Base-by-base conservation (phyloP, 2,888 invertebrate genomes). In the Phaonia tiefii region DNA sequence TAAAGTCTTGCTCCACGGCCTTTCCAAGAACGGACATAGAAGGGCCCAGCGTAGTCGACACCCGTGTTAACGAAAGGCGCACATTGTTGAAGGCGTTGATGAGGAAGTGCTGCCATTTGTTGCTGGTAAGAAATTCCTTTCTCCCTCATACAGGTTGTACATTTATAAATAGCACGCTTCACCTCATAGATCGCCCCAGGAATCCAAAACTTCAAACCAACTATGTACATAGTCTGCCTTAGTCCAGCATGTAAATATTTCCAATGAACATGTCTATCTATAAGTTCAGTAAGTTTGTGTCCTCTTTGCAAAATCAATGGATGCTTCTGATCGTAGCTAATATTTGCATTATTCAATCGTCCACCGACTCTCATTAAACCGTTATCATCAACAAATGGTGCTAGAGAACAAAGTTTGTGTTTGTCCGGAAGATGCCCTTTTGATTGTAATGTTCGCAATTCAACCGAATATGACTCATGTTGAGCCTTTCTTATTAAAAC, bases 41-140 rank as follows among this genome's bases (percentile, higher is more conserved):
- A 75, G 3, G 84, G 85, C 20, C 85, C 85, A 1, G 83, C 84
- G 63, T 75, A 86, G 54, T 86, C 85, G 1, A 84, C 74, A 0
- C 84, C 84, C 8, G 83, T 83, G n/a, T 82, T n/a, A n/a, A n/a
- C n/a, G n/a, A n/a, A n/a, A n/a, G n/a, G n/a, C n/a, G n/a, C n/a
- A n/a, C n/a, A n/a, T n/a, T n/a, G n/a, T n/a, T n/a, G n/a, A n/a
- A n/a, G n/a, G n/a, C n/a, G n/a, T n/a, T n/a, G n/a, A n/a, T 83
- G 4, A 76, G 15, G 54, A 86, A 86, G n/a, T 85, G 84, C 8
- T 76, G 74, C 83, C 84, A 85, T 85, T 54, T 84, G 70, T 58
- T 84, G 82, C n/a, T 72, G 37, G 31, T 39, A 80, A 0, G 78
- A 46, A 44, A 75, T 69, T 17, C 31, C 76, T 1, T 72, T 65